phyloP scores from a whole-genome alignment of 2,888 invertebrate genomes.

The Helobdella robusta region DNA sequence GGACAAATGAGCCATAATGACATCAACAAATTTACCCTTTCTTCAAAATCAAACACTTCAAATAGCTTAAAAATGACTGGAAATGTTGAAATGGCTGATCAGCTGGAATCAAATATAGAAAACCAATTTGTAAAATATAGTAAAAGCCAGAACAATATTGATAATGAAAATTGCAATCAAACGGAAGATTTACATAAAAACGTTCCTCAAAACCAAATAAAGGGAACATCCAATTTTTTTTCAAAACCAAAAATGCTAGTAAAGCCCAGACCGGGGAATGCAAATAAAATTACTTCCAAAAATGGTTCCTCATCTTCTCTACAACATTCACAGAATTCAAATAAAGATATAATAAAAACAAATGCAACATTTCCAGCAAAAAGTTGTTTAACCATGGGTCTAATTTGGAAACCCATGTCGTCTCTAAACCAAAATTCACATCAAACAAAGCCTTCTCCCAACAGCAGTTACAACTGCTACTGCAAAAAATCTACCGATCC shows the following conservation, averaged over 20 bases:
- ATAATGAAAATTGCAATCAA: no score
- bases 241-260: constrained; percentile 15
- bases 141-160: not conserved
- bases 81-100: not conserved
- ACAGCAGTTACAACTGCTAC: not conserved
- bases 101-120: not conserved
- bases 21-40: not conserved
- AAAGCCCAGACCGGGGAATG: not conserved
- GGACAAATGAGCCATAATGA: not conserved
- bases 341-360: not conserved
- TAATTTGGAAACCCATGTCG: no score
- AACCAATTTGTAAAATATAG: not conserved
- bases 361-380: no score
- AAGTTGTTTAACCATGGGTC: no score
- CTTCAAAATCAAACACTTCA: no score
- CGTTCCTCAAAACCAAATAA: not conserved
- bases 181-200: not conserved
- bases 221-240: not conserved
- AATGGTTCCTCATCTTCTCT: not conserved
- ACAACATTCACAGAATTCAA: not conserved
- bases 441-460: not conserved
- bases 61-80: not conserved
- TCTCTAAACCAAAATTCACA: no score
- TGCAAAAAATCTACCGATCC: no score
- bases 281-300: not conserved